Percentiles rank a stretch among this genome's conserved stretches.
phyloP scores from a whole-genome alignment of 2,113 vertebrate species.

The Martes martes region DNA sequence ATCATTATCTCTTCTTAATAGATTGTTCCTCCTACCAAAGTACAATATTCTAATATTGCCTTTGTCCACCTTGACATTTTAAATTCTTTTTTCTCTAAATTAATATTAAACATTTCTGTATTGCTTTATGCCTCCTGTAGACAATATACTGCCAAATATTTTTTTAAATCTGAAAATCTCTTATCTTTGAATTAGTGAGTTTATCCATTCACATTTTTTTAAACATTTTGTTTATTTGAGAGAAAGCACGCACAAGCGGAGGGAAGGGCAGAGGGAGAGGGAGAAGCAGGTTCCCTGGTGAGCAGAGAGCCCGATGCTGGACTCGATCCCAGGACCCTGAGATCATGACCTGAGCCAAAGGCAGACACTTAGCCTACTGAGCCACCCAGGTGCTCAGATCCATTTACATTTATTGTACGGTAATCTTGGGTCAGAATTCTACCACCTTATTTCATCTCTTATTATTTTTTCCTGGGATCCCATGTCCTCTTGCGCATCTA shows the following conservation, averaged over 20 bases:
- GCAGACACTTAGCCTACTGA: not conserved
- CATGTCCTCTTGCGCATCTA: not conserved
- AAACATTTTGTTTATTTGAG: not conserved
- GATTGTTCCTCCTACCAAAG: not conserved
- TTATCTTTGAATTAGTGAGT: not conserved
- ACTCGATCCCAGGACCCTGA: not conserved
- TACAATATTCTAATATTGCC: not conserved
- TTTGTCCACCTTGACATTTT: not conserved
- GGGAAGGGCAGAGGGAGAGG: not conserved
- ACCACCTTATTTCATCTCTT: not conserved
- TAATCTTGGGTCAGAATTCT: not conserved
- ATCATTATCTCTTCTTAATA: not conserved
- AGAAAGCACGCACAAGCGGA: not conserved
- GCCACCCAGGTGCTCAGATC: not conserved
- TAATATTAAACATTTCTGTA: not conserved
- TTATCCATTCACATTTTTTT: not conserved
- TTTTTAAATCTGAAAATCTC: not conserved
- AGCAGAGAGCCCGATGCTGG: not conserved
- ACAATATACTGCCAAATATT: not conserved
- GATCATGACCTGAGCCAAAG: not conserved
- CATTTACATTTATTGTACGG: not conserved
- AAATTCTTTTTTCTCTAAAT: not conserved
- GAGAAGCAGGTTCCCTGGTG: not conserved
- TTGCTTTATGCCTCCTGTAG: not conserved
- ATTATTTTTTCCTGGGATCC: not conserved